Base-by-base conservation (phyloP, 2,113 vertebrate genomes). In the Cinclus mexicanus region DNA sequence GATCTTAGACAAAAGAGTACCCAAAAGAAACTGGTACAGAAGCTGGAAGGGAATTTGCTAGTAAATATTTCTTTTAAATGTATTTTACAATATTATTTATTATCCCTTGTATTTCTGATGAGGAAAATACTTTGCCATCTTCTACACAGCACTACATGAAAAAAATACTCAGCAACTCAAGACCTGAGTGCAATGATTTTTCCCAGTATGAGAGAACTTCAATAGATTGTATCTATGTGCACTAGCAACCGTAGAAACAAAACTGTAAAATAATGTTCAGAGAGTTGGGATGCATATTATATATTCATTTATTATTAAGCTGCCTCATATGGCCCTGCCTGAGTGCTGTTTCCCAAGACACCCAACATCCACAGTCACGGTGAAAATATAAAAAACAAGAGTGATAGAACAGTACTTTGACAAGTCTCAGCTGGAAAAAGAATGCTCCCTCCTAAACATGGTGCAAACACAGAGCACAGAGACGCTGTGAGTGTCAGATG, bases 391-490 rank as follows among this genome's bases (percentile, higher is more conserved):
- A 42, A 85, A 88, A 76, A 14, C 47, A 42, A 8, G n/a, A 87
- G 37, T 29, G 19, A 7, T 31, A 49, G 50, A 56, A 25, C 12
- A 24, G 24, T 42, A 28, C 64, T 72, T 83, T 49, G 41, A 49
- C 46, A 79, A 53, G 47, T 14, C 10, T 68, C 14, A 16, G 41
- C 6, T 61, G 41, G 50, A 25, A 61, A 81, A 77, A 69, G 23
- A 9, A n/a, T 29, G 6, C 18, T 70, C 60, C 21, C 35, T 52
- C 4, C 1, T 63, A 39, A 50, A 21, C 0, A 2, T 0, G 7
- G 29, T 28, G 47, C 29, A 50, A 63, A 59, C 1, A 2, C 6
- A 57, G 61, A 57, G 33, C 39, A 61, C 28, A 46, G 55, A n/a
- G 61, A 1, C 33, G 50, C 23, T 59, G 7, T 8, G 35, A 42